Conservation (phyloP, 2,888 invertebrate species). For the Malacosoma neustria region DNA sequence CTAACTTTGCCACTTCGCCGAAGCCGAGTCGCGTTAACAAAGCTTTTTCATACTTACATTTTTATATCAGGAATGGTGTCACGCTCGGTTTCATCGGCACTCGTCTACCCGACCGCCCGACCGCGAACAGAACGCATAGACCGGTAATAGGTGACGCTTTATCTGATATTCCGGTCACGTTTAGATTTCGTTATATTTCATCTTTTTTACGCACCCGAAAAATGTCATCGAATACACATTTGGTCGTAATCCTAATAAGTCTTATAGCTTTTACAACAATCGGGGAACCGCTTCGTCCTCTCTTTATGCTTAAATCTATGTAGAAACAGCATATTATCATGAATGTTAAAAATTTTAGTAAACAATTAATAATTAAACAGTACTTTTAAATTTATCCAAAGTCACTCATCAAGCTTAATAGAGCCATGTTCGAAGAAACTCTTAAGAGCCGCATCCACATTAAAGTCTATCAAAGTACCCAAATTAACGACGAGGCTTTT, state of each 20-base stretch:
- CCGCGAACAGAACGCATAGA: conserved; percentile 66
- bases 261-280: conserved; percentile 54
- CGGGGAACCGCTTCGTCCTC: conserved; percentile 36
- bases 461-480: no score
- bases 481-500: no score
- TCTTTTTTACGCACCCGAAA: conserved; percentile 70
- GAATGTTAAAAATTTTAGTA: no score
- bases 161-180: conserved; percentile 66
- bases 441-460: no score
- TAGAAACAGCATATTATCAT: no score
- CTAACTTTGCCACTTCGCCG: conserved; percentile 71
- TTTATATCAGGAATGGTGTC: conserved; percentile 71
- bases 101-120: conserved; percentile 61
- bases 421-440: no score
- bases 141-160: conserved; percentile 68
- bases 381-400: no score
- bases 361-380: no score
- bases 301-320: no score
- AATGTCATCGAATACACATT: conserved; percentile 76
- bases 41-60: conserved; percentile 72
- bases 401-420: no score
- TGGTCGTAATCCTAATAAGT: conserved; percentile 73
- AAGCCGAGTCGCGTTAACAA: conserved; percentile 70
- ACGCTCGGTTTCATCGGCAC: conserved; percentile 66
- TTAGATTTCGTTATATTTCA: conserved; percentile 73